These are phyloP conservation scores for Anoplolepis gracilipes DNA, from an alignment of 1,140 invertebrate species.

Conservation along the genomic window DNA sequence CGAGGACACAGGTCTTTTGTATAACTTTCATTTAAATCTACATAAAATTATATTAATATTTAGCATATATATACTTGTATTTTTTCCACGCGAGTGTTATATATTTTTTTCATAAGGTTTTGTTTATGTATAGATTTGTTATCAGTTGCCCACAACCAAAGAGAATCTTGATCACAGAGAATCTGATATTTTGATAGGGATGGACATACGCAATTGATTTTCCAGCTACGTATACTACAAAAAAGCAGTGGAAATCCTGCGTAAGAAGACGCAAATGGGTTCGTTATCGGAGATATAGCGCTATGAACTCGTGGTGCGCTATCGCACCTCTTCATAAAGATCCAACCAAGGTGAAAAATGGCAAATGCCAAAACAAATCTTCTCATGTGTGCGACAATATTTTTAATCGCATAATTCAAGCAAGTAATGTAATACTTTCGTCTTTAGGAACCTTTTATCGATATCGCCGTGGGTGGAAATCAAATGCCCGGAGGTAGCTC, in stretches of 20 bases:
- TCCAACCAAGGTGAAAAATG: constrained; percentile 90
- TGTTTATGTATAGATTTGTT: constrained; percentile 69
- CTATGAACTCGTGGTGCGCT: constrained; percentile 96
- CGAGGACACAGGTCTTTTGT: too few relatives aligned
- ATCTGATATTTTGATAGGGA: constrained; percentile 86
- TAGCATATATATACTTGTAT: constrained; percentile 9
- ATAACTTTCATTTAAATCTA: background rate
- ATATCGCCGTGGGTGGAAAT: constrained; percentile 94
- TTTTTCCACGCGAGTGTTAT: constrained; percentile 15
- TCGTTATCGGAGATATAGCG: constrained; percentile 93
- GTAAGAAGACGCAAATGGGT: constrained; percentile 96
- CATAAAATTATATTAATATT: background rate
- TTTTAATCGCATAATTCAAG: background rate
- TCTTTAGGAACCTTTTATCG: constrained; percentile 91
- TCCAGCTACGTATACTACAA: constrained; percentile 92
- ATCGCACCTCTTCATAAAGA: constrained; percentile 95
- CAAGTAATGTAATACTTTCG: constrained; percentile 28
- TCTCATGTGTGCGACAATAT: background rate
- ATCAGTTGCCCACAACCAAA: constrained; percentile 62
- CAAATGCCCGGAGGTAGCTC: constrained; percentile 91
- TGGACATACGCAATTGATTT: constrained; percentile 98
- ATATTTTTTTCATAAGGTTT: constrained; percentile 61
- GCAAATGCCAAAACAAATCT: constrained; percentile 16
- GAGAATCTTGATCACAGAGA: constrained; percentile 71
- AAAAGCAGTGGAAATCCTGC: constrained; percentile 96